Percentiles rank a stretch among this genome's conserved stretches.
Conservation (phyloP, 2,888 invertebrate genomes). For the Parochlus steinenii region DNA sequence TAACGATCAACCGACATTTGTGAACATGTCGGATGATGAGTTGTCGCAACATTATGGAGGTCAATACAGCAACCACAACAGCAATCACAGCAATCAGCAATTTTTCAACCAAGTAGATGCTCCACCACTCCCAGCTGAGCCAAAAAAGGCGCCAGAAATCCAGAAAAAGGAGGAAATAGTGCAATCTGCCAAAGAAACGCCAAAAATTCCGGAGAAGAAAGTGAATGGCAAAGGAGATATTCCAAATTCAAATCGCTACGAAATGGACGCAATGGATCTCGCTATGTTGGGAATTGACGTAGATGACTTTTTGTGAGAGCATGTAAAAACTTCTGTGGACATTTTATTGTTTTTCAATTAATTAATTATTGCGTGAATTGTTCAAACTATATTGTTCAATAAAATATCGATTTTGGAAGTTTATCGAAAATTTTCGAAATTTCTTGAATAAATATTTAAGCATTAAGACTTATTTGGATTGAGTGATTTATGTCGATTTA, state of each 20-base stretch:
- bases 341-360: too few relatives aligned
- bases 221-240: conserved; percentile 15
- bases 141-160: conserved; percentile 16
- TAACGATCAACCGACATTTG: conserved; percentile 22
- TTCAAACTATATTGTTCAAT: too few relatives aligned
- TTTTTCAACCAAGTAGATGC: conserved; percentile 13
- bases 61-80: conserved; percentile 4
- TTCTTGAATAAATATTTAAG: too few relatives aligned
- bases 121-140: conserved; percentile 23
- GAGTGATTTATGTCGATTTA: too few relatives aligned
- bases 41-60: conserved; percentile 5
- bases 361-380: too few relatives aligned
- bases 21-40: conserved; percentile 14
- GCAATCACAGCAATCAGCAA: not conserved
- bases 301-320: too few relatives aligned
- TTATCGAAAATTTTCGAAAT: too few relatives aligned
- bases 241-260: conserved; percentile 14
- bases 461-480: too few relatives aligned
- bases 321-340: too few relatives aligned
- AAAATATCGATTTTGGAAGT: too few relatives aligned
- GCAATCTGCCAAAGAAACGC: conserved; percentile 18
- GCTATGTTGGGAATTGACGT: conserved; percentile 77
- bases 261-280: conserved; percentile 48
- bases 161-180: conserved; percentile 18
- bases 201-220: conserved; percentile 15